A percentile compares a stretch with the other conserved stretches of the same genome.
phyloP scores from a whole-genome alignment of 1,140 invertebrate species.

The Bombyx mori region ASM3026992v2 NC_085121.1:11871501-11872000 shows the following conservation, averaged over 20 bases:
- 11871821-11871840: constrained; percentile 45
- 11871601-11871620: no score
- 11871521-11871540: no score
- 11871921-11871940: constrained; percentile 5
- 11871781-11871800: constrained; percentile 56
- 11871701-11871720: constrained; percentile 16
- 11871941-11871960: constrained; percentile 16
- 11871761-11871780: constrained; percentile 37
- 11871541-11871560: no score
- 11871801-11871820: constrained; percentile 65
- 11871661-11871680: constrained; percentile 44
- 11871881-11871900: constrained; percentile 10
- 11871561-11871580: constrained; percentile 40
- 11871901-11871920: constrained; percentile 7
- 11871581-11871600: constrained; percentile 38
- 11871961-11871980: constrained; percentile 11
- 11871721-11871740: constrained; percentile 26
- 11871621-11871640: no score
- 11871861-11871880: constrained; percentile 26
- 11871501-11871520: constrained; percentile 37
- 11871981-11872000: neutral
- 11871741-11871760: constrained; percentile 33
- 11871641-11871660: constrained; percentile 14
- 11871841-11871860: constrained; percentile 10
- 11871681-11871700: constrained; percentile 37